A percentile compares a stretch with the other conserved stretches of the same genome.
These are phyloP conservation scores for Acanthacorydalis orientalis DNA, from an alignment of 2,888 invertebrate genomes.

Conservation along the genomic window DNA sequence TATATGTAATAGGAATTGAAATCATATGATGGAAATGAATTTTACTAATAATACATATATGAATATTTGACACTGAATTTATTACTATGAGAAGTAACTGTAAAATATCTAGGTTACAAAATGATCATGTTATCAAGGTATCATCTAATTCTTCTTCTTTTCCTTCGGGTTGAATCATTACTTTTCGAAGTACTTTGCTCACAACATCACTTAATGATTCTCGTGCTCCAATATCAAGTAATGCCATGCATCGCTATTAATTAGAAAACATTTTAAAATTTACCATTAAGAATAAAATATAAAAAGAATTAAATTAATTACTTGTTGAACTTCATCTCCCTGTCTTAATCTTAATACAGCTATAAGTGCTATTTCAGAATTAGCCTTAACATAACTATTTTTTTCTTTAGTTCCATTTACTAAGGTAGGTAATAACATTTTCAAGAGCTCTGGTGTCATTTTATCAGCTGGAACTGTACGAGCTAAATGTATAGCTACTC, in stretches of 20 bases:
- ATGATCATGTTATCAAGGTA: constrained; percentile 65
- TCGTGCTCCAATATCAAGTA: constrained; percentile 73
- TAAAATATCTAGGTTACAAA: neutral
- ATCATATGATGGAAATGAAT: no score
- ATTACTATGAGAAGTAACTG: no score
- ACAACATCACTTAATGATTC: constrained; percentile 82
- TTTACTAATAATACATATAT: no score
- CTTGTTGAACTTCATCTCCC: constrained; percentile 56
- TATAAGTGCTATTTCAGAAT: constrained; percentile 83
- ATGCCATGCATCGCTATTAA: constrained; percentile 48
- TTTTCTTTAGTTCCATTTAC: constrained; percentile 98
- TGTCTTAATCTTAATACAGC: constrained; percentile 65
- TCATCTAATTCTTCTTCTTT: constrained; percentile 87
- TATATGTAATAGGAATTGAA: no score
- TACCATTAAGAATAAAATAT: neutral
- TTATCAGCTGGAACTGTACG: constrained; percentile 40
- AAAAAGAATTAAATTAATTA: constrained; percentile 19
- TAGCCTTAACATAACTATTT: constrained; percentile 85
- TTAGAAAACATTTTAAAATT: neutral
- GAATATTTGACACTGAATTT: no score
- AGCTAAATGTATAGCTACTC: constrained; percentile 60
- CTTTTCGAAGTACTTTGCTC: constrained; percentile 71
- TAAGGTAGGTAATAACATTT: constrained; percentile 69
- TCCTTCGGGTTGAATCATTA: constrained; percentile 56
- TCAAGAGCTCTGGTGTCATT: constrained; percentile 51